Evolutionary conservation across 2,113 vertebrate species (phyloP), one percentile per base, ranked within the genome.

Genomic region (Camelus bactrianus): DNA sequence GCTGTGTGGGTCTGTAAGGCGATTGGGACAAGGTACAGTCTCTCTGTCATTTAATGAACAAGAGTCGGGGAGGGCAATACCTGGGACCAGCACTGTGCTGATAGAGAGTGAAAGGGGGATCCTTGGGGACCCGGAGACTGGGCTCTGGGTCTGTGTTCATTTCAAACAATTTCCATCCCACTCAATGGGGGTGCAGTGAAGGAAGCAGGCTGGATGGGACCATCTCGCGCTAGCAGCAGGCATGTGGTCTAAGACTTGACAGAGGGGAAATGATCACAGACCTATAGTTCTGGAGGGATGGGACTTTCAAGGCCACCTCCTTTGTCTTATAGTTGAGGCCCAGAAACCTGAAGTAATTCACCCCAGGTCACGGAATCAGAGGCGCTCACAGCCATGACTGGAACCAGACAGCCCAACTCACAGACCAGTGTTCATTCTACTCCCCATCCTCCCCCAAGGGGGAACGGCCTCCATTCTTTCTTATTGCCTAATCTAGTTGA

Each of bases 251-350:
- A 82, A 88, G 58, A 92, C 50, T 60, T 48, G 6, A 92, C 64
- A 79, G 11, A 95, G 8, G 24, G 42, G 19, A 91, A 86, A 94
- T 85, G 62, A 90, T 64, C 52, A 64, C 81, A 94, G 62, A 86
- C 24, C n/a, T 48, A 62, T 13, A 94, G 52, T 87, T 60, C 48
- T 81, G 38, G 48, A 89, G 30, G 20, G 13, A 91, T 50, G 13
- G 16, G 3, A 24, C 20, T 54, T 83, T 79, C 2, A 38, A 96
- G 50, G 10, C 22, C 26, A 48, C 38, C 65, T 72, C 48, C 65
- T 93, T 70, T 22, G 50, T 52, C 83, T 91, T 56, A 92, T 14
- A 60, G 28, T 77, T 42, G 48, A 94, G 52, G 35, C 22, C 12
- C 32, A 73, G 94, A 67, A 84, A 85, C 72, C 52, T 48, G 52